Base-by-base conservation (phyloP, 2,113 vertebrate species). In the Phainopepla nitens region DNA sequence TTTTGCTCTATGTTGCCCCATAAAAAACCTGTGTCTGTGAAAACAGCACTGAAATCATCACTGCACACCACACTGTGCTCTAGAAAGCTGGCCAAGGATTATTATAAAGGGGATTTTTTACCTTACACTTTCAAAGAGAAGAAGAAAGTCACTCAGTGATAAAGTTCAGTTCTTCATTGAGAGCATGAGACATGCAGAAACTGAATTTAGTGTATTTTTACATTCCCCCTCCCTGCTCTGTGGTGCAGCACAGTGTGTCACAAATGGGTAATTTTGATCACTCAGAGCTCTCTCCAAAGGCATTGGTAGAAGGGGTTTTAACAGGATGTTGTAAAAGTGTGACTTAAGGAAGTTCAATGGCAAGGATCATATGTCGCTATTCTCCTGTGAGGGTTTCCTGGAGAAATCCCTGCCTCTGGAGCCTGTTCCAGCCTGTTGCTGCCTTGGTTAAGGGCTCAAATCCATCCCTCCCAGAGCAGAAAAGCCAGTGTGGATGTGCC, bases 31-130 rank as follows among this genome's bases (percentile, higher is more conserved):
- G 3, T 17, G 13, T 64, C 23, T 90, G 61, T 62, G 57, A 44
- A 31, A n/a, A 2, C 24, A 28, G 0, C 3, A 0, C 61, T 50
- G 29, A 16, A 45, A 45, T 70, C 54, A 0, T 25, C 58, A 3
- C 71, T 87, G 86, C 56, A 41, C 36, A 19, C 21, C 45, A 21
- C n/a, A 2, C 58, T 45, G 24, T 1, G 21, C 66, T 65, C 33
- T 6, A 9, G 85, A 39, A 54, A 68, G 39, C 22, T 70, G 56
- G 23, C 35, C 66, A 66, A 73, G 11, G 14, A 8, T 19, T 6
- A 0, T 15, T 24, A 8, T 0, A 65, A 16, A 73, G 50, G 10
- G 41, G 18, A 23, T 73, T 56, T 87, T 81, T 68, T 2, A 50
- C 27, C 24, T 77, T 42, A 12, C 1, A 8, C n/a, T 65, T 61